Base-by-base conservation (phyloP, 2,888 invertebrate genomes). In the Isotomurus palustris region DNA sequence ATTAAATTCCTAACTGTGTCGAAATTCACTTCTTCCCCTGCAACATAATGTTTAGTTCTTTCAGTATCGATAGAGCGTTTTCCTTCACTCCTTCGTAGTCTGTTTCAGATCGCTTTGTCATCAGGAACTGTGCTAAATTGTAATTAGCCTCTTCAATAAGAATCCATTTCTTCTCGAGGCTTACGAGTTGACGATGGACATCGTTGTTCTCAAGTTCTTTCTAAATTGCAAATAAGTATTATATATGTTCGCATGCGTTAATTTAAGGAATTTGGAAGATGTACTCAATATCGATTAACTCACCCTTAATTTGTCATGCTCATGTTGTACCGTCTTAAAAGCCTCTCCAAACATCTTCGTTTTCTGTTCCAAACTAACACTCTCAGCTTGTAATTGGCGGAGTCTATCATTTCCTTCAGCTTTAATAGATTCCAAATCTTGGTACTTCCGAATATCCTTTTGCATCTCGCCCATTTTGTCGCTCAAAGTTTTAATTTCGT, bases 111-210 rank as follows among this genome's bases (percentile, higher is more conserved):
- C 81, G 82, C 66, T 85, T 84, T 3, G 83, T 80, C 0, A 81
- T 80, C 40, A 88, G 82, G 71, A 84, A 85, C 71, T 85, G 84
- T 72, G 82, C 80, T 68, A 86, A 76, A 10, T 82, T 79, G 58
- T 81, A 83, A 73, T 86, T 87, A 66, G 82, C 83, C 64, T 82
- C 82, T 70, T 85, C 86, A 32, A 86, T 74, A 56, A 83, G 82
- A 12, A 83, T 81, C 70, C 87, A 76, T 72, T 85, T 84, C 53
- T 83, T 82, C 73, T 88, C 87, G 64, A 88, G 73, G 45, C 78
- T 81, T 64, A 80, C 82, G n/a, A 88, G 76, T 74, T 86, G 84
- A 1, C 78, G 74, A 71, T 84, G 83, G 73, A 85, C 84, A 74
- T 87, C 87, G 73, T 87, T 87, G 29, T 84, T 84, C 58, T 84